Percentiles rank a stretch among this genome's conserved stretches.
These are phyloP conservation scores for Calcarius ornatus DNA, from an alignment of 2,113 vertebrate species.

Conservation along the genomic window DNA sequence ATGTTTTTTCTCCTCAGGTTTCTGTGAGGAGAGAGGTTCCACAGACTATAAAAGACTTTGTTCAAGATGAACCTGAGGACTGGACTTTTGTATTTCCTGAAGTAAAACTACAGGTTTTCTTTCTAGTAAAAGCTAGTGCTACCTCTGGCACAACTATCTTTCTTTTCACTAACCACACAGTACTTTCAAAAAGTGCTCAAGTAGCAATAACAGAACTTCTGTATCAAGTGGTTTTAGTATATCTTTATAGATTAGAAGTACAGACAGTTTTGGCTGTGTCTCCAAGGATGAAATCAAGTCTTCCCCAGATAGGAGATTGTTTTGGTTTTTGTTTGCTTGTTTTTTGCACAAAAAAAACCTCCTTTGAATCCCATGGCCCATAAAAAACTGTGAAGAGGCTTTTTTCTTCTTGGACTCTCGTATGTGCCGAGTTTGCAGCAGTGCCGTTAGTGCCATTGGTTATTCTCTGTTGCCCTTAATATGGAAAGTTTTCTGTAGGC, in stretches of 20 bases:
- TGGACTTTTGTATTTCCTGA: constrained; percentile 20
- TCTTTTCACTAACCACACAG: background rate
- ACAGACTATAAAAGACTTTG: background rate
- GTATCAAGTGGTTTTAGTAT: background rate
- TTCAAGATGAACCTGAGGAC: constrained; percentile 36
- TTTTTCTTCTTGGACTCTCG: background rate
- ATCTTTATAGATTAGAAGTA: background rate
- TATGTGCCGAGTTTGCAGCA: background rate
- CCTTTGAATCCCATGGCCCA: background rate
- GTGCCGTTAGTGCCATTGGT: background rate
- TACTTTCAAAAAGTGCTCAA: background rate
- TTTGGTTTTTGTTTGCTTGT: too few species aligned
- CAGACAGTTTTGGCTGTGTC: background rate
- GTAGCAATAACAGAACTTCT: background rate
- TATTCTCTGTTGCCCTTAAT: background rate
- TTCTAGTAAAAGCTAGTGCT: background rate
- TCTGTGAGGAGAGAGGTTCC: constrained; percentile 72
- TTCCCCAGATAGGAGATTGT: background rate
- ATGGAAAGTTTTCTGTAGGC: background rate
- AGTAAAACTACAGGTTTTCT: background rate
- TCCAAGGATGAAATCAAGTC: background rate
- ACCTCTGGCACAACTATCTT: background rate
- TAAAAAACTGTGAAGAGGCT: background rate
- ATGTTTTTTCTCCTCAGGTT: constrained; percentile 52
- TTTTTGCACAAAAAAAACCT: background rate